Evolutionary conservation across 2,888 invertebrate species (phyloP).

Genomic region (Sipha maydis): DNA sequence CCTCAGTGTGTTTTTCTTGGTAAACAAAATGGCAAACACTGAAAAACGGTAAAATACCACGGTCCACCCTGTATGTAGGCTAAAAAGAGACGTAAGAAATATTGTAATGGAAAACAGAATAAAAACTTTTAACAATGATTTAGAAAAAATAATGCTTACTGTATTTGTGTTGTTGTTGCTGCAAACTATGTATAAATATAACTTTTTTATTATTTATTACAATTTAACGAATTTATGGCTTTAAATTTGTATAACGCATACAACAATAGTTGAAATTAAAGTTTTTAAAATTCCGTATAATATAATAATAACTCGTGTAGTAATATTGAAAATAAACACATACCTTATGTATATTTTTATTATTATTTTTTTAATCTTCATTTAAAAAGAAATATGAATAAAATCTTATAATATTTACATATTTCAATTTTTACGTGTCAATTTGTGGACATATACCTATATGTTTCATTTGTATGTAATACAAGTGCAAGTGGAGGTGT

Average conservation of each 20-base stretch:
- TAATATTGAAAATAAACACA: background rate
- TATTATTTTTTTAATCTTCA: background rate
- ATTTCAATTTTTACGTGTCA: no score
- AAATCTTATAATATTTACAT: no score
- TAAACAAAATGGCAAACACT: no score
- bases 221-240: background rate
- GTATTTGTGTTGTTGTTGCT: background rate
- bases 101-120: background rate
- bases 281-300: background rate
- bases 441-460: background rate
- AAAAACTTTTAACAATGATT: background rate
- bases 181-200: background rate
- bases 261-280: background rate
- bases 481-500: background rate
- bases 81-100: background rate
- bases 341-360: background rate
- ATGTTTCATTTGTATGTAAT: background rate
- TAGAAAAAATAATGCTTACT: background rate
- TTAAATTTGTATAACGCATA: background rate
- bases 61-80: no score
- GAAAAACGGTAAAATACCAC: no score
- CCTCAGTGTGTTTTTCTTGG: no score
- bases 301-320: background rate
- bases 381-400: no score
- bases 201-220: background rate